phyloP scores from a whole-genome alignment of 1,140 invertebrate genomes.

The Aphaenogaster ashmeadi region DNA sequence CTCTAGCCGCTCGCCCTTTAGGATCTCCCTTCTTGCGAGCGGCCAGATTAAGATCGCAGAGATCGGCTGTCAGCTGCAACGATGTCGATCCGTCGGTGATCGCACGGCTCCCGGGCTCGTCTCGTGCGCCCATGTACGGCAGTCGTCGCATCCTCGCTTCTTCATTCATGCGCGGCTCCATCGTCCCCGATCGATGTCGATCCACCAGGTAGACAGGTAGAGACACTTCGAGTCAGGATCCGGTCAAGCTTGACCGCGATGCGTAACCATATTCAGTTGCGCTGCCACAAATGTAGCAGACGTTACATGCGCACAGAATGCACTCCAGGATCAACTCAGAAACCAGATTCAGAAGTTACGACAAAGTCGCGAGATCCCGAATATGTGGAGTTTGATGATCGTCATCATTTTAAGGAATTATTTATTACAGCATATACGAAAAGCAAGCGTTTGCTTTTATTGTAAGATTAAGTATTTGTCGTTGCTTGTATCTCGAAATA shows the following conservation, averaged over 20 bases:
- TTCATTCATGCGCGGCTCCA: constrained; percentile 32
- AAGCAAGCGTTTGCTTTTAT: neutral
- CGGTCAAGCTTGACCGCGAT: constrained; percentile 13
- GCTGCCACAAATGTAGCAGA: neutral
- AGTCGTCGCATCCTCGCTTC: constrained; percentile 46
- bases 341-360: neutral
- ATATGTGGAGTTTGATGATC: neutral
- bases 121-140: constrained; percentile 54
- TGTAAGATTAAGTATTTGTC: neutral
- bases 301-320: neutral
- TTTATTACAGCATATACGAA: neutral
- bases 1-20: neutral
- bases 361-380: neutral
- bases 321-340: neutral
- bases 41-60: constrained; percentile 82
- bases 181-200: constrained; percentile 23
- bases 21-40: constrained; percentile 74
- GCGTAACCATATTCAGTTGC: constrained; percentile 42
- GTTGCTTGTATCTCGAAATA: neutral
- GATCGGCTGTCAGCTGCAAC: constrained; percentile 78
- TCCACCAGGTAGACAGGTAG: constrained; percentile 35
- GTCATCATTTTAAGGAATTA: neutral
- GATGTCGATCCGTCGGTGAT: constrained; percentile 43
- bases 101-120: constrained; percentile 33
- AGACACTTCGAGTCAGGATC: constrained; percentile 25